Evolutionary conservation across 2,113 vertebrate genomes (phyloP).

Genomic region (Blennius ocellaris): DNA sequence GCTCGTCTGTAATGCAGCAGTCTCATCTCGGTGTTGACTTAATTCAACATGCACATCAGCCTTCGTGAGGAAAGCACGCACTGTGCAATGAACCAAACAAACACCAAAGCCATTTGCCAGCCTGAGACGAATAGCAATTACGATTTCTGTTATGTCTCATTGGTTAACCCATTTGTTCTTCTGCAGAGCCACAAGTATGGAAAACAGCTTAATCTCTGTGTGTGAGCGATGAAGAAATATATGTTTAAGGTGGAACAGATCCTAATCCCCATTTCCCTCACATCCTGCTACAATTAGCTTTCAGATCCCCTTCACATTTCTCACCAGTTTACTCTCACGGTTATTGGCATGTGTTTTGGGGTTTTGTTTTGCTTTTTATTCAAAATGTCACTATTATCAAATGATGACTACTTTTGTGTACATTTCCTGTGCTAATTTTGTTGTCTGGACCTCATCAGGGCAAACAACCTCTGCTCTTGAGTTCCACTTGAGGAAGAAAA

Average conservation of each 20-base stretch:
- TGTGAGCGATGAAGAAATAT: constrained; percentile 48
- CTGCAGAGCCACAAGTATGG: constrained; percentile 43
- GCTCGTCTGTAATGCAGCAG: constrained; percentile 39
- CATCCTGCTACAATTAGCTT: constrained; percentile 27
- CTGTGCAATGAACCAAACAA: constrained; percentile 69
- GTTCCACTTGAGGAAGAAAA: constrained; percentile 34
- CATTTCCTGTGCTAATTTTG: constrained; percentile 31
- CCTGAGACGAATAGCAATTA: constrained; percentile 75
- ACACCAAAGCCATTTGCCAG: constrained; percentile 68
- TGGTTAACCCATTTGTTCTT: constrained; percentile 72
- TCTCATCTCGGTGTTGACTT: constrained; percentile 60
- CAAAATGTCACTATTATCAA: constrained; percentile 24
- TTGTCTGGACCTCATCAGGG: constrained; percentile 39
- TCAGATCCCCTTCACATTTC: constrained; percentile 17
- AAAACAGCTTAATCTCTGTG: constrained; percentile 61
- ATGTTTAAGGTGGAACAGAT: constrained; percentile 52
- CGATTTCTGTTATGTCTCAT: constrained; percentile 70
- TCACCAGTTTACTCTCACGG: too few species aligned
- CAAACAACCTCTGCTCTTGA: constrained; percentile 28
- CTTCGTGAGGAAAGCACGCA: constrained; percentile 26
- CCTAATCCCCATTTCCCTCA: constrained; percentile 58
- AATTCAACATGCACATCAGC: constrained; percentile 69
- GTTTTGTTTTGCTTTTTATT: too few species aligned
- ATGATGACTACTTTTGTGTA: constrained; percentile 15
- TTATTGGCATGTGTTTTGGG: too few species aligned